phyloP scores from a whole-genome alignment of 2,888 invertebrate genomes.

The Amblyteles armatorius region DNA sequence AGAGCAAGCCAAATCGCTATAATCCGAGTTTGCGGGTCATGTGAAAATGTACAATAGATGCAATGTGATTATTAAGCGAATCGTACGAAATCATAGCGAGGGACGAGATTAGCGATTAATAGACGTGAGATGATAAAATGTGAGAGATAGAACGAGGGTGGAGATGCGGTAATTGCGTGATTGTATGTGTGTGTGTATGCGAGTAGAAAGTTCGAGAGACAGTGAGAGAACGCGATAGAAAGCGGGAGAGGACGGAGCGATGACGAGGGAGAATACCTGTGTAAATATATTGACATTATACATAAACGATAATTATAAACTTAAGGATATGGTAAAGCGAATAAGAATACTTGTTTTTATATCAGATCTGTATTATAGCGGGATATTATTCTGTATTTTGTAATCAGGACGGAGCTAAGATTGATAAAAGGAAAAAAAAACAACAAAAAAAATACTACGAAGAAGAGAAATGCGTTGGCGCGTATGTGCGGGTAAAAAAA shows the following conservation, averaged over 20 bases:
- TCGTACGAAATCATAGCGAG: slow-evolving; percentile 71
- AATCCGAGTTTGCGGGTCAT: slow-evolving; percentile 78
- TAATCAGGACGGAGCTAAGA: slow-evolving; percentile 78
- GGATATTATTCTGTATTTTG: slow-evolving; percentile 84
- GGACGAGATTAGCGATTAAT: slow-evolving; percentile 64
- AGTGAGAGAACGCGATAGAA: slow-evolving; percentile 67
- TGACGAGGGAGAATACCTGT: slow-evolving; percentile 76
- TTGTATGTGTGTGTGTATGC: slow-evolving; percentile 27
- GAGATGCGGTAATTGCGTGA: slow-evolving; percentile 29
- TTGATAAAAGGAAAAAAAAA: slow-evolving; percentile 70
- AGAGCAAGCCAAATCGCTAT: slow-evolving; percentile 71
- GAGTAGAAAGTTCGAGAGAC: slow-evolving; percentile 16
- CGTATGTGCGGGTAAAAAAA: slow-evolving; percentile 46
- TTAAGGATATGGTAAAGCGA: slow-evolving; percentile 77
- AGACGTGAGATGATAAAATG: slow-evolving; percentile 29
- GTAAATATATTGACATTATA: slow-evolving; percentile 80
- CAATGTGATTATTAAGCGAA: slow-evolving; percentile 81
- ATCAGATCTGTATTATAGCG: slow-evolving; percentile 84
- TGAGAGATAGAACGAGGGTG: not conserved
- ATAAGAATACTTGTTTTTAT: slow-evolving; percentile 83
- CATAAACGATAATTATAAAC: slow-evolving; percentile 69
- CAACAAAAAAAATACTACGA: slow-evolving; percentile 21
- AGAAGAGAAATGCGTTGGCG: slow-evolving; percentile 27
- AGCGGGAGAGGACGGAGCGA: slow-evolving; percentile 64
- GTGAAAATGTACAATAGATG: slow-evolving; percentile 83